These are phyloP conservation scores for Channallabes apus DNA, from an alignment of 2,797 vertebrate genomes.

Conservation along the genomic window DNA sequence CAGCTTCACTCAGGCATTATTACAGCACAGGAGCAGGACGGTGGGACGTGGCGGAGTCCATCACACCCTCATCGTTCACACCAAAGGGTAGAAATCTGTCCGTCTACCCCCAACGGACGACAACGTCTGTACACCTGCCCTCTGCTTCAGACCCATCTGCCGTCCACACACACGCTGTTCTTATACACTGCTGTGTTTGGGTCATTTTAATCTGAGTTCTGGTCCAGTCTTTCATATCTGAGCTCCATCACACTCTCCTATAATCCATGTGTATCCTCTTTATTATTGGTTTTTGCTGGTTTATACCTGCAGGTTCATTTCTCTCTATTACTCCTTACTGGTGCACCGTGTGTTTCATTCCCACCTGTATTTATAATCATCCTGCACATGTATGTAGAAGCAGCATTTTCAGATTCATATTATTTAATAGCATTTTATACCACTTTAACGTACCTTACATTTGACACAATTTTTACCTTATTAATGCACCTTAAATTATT, in stretches of 20 bases:
- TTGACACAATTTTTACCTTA: too few species aligned
- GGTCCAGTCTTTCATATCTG: background rate
- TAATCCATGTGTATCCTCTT: too few species aligned
- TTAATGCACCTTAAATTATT: too few species aligned
- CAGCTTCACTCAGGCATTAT: conserved; percentile 27
- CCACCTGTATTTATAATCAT: too few species aligned
- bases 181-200: conserved; percentile 35
- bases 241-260: background rate
- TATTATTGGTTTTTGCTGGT: too few species aligned
- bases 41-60: conserved; percentile 28
- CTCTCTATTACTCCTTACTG: too few species aligned
- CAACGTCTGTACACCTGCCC: conserved; percentile 51
- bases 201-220: background rate
- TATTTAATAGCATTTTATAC: too few species aligned
- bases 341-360: too few species aligned
- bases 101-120: conserved; percentile 50
- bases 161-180: conserved; percentile 47
- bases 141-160: conserved; percentile 62
- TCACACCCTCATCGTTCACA: conserved; percentile 44
- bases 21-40: conserved; percentile 34
- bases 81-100: conserved; percentile 45
- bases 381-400: too few species aligned
- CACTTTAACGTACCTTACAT: too few species aligned
- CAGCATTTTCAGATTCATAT: too few species aligned
- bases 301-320: too few species aligned